Percentiles rank a stretch among this genome's conserved stretches.
Conservation (phyloP, 2,113 vertebrate species). For the Phaethornis superciliosus region DNA sequence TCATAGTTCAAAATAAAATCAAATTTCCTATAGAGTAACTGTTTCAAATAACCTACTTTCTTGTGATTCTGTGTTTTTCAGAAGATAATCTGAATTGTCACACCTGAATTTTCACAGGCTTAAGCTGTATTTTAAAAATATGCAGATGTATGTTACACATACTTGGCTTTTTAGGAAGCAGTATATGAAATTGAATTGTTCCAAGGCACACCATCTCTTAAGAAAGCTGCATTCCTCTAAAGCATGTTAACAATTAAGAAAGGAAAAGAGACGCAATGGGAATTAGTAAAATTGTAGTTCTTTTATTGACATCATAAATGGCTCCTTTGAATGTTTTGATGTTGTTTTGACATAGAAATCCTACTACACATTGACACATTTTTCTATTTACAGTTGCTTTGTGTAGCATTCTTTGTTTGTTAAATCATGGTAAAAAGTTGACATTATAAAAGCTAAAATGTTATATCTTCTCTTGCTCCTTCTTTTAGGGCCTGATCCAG, state of each 20-base stretch:
- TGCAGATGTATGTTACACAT: not conserved
- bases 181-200: not conserved
- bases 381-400: slow-evolving; percentile 36
- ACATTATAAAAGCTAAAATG: slow-evolving; percentile 19
- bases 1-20: not conserved
- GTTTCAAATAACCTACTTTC: not conserved
- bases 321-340: slow-evolving; percentile 48
- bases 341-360: slow-evolving; percentile 53
- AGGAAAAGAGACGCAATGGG: not conserved
- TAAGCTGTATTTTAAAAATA: not conserved
- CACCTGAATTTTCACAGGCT: not conserved
- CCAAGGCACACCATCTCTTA: not conserved
- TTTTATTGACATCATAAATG: slow-evolving; percentile 50
- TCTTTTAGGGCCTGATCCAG: not conserved
- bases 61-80: not conserved
- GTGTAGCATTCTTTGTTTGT: not conserved
- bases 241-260: slow-evolving; percentile 34
- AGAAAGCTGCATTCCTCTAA: not conserved
- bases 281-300: slow-evolving; percentile 16
- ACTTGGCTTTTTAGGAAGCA: not conserved
- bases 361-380: slow-evolving; percentile 31
- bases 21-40: not conserved
- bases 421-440: slow-evolving; percentile 32
- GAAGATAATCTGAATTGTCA: not conserved
- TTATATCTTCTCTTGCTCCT: not conserved